phyloP scores from a whole-genome alignment of 2,888 invertebrate species.

The Erebia aethiops region DNA sequence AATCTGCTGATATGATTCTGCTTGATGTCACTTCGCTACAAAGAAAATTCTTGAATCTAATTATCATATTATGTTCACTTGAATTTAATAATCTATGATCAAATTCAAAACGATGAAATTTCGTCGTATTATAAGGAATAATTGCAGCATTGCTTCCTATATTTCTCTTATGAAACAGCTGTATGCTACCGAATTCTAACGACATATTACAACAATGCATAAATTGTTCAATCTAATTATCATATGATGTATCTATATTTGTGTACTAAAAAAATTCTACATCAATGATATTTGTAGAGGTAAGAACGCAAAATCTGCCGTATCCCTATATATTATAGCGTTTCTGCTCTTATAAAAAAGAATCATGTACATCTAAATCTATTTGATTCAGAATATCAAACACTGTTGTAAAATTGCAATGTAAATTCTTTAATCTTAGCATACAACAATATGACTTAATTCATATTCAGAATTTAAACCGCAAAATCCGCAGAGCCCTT shows the following conservation, averaged over 20 bases:
- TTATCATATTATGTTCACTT: not conserved
- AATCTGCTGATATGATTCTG: conserved; percentile 2
- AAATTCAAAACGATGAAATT: not conserved
- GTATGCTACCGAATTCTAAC: conserved; percentile 12
- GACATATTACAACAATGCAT: too few relatives aligned
- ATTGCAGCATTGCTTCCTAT: not conserved
- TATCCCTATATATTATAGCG: too few relatives aligned
- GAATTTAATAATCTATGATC: not conserved
- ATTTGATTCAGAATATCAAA: too few relatives aligned
- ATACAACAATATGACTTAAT: too few relatives aligned
- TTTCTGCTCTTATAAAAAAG: too few relatives aligned
- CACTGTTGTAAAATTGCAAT: too few relatives aligned
- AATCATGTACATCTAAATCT: too few relatives aligned
- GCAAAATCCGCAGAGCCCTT: not conserved
- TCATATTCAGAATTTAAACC: not conserved
- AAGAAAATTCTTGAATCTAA: conserved; percentile 10
- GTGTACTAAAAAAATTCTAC: too few relatives aligned
- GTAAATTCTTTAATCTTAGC: not conserved
- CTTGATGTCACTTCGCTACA: conserved; percentile 13
- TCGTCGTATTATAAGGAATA: not conserved
- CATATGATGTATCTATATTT: too few relatives aligned
- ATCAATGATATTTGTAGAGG: too few relatives aligned
- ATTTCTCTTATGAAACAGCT: conserved; percentile 23
- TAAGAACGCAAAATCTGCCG: too few relatives aligned
- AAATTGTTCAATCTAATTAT: too few relatives aligned